A percentile compares a stretch with the other conserved stretches of the same genome.
phyloP scores from a whole-genome alignment of 1,140 invertebrate genomes.

The Druon quercuslanigerum region DNA sequence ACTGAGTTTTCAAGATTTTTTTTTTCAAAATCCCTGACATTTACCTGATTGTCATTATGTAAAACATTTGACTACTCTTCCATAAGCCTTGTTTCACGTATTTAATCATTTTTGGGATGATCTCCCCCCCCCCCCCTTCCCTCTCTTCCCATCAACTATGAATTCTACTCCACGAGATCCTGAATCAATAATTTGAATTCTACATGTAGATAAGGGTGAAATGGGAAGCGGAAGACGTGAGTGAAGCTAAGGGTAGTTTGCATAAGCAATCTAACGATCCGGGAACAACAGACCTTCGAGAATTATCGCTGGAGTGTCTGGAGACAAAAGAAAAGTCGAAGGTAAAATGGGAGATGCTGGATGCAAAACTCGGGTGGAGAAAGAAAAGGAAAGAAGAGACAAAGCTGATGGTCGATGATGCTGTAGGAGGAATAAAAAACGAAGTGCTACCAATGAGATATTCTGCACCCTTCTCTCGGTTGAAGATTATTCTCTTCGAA shows the following conservation, averaged over 20 bases:
- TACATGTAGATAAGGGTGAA: neutral
- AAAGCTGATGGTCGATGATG: neutral
- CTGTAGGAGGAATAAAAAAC: slow-evolving; percentile 3
- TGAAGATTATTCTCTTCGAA: neutral
- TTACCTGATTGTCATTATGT: too few species aligned
- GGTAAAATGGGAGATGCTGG: too few species aligned
- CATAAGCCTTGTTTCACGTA: too few species aligned
- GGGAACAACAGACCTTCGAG: slow-evolving; percentile 19
- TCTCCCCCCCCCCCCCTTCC: too few species aligned
- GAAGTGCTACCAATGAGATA: neutral
- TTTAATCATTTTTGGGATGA: too few species aligned
- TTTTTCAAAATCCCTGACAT: too few species aligned
- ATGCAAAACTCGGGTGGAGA: neutral
- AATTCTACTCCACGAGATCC: too few species aligned
- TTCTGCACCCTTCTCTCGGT: neutral
- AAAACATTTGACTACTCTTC: too few species aligned
- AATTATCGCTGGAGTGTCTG: slow-evolving; percentile 8
- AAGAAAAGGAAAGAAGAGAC: slow-evolving; percentile 1
- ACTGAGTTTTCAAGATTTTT: too few species aligned
- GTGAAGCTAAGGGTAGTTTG: slow-evolving; percentile 20
- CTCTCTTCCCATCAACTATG: too few species aligned
- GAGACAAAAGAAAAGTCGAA: slow-evolving; percentile 10
- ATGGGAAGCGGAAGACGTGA: neutral
- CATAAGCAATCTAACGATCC: slow-evolving; percentile 29
- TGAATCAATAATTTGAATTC: neutral